A percentile compares a stretch with the other conserved stretches of the same genome.
phyloP scores from a whole-genome alignment of 2,797 vertebrate species.

The Xenentodon cancila region DNA sequence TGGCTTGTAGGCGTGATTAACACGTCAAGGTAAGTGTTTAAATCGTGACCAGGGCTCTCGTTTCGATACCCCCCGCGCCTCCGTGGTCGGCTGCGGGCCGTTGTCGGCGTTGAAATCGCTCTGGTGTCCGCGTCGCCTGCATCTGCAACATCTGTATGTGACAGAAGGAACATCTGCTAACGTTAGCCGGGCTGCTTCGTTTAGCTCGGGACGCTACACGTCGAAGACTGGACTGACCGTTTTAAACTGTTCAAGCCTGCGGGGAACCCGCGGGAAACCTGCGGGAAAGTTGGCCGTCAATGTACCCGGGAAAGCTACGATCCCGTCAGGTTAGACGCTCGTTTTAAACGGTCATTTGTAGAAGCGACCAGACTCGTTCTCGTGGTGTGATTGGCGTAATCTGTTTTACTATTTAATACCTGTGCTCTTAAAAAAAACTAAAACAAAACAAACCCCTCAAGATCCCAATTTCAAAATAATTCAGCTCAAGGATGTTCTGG shows the following conservation, averaged over 20 bases:
- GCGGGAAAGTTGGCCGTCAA: neutral
- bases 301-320: neutral
- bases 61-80: neutral
- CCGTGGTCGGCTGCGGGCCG: neutral
- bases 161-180: conserved; percentile 67
- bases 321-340: neutral
- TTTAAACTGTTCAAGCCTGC: neutral
- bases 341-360: neutral
- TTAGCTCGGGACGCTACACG: conserved; percentile 17
- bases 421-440: too few relatives aligned
- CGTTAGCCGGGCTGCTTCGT: conserved; percentile 52
- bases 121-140: conserved; percentile 50
- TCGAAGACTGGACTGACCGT: too few relatives aligned
- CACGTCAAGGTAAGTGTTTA: conserved; percentile 47
- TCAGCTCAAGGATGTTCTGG: too few relatives aligned
- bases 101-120: neutral
- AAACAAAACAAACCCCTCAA: too few relatives aligned
- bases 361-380: too few relatives aligned
- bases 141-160: conserved; percentile 69
- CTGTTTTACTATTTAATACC: too few relatives aligned
- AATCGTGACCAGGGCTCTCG: fast-evolving
- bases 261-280: too few relatives aligned
- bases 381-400: too few relatives aligned
- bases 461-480: too few relatives aligned
- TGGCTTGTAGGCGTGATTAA: neutral